Percentiles rank a stretch among this genome's conserved stretches.
Evolutionary conservation across 2,888 invertebrate genomes (phyloP).

Genomic region (Clusia tigrina): DNA sequence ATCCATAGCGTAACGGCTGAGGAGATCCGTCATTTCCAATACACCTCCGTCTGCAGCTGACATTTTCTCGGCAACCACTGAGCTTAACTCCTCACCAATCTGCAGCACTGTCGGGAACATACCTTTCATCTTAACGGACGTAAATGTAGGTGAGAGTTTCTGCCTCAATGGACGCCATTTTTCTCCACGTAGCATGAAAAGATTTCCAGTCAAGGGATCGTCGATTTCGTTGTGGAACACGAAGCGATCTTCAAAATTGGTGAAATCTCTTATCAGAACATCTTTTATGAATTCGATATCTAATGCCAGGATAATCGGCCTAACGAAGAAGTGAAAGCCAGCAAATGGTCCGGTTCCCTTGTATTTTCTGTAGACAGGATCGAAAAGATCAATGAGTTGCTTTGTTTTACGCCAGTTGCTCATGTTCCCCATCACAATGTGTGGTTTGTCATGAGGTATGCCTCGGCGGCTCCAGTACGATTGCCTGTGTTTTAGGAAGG

Average conservation of each 20-base stretch:
- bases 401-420: constrained; percentile 34
- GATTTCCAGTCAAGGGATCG: constrained; percentile 57
- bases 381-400: constrained; percentile 30
- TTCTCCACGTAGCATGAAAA: constrained; percentile 42
- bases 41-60: neutral
- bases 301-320: constrained; percentile 33
- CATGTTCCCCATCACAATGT: constrained; percentile 35
- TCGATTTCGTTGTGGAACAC: constrained; percentile 44
- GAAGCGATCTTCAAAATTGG: constrained; percentile 47
- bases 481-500: too few species aligned
- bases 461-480: constrained; percentile 49
- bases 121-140: neutral
- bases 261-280: constrained; percentile 48
- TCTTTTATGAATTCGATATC: constrained; percentile 47
- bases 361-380: constrained; percentile 34
- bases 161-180: neutral
- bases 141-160: neutral
- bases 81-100: constrained; percentile 41
- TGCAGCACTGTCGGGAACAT: constrained; percentile 42
- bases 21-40: constrained; percentile 60
- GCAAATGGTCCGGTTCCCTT: constrained; percentile 34
- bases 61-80: neutral
- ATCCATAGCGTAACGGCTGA: constrained; percentile 64
- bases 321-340: constrained; percentile 43
- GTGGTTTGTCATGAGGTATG: constrained; percentile 46